These are phyloP conservation scores for Caenorhabditis uteleia DNA, from an alignment of 2,888 invertebrate genomes.

Conservation along the genomic window DNA sequence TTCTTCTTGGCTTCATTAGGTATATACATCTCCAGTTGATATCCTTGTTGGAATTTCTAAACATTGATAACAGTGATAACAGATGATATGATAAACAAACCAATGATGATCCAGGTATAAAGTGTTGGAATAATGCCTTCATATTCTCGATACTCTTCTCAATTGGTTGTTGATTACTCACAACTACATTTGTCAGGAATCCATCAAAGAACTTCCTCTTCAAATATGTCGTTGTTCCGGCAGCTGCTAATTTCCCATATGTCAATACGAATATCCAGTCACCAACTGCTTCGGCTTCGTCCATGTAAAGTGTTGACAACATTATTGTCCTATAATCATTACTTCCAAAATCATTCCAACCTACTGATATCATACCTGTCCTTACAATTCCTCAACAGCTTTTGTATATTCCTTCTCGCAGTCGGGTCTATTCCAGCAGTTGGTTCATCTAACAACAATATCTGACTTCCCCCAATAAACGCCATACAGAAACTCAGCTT, in stretches of 20 bases:
- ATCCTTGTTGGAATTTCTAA: too few relatives aligned
- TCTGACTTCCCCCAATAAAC: slow-evolving; percentile 54
- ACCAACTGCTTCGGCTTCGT: slow-evolving; percentile 66
- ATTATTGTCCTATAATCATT: slow-evolving; percentile 58
- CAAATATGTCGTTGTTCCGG: slow-evolving; percentile 56
- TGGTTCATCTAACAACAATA: slow-evolving; percentile 62
- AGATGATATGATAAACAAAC: too few relatives aligned
- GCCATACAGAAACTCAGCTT: slow-evolving; percentile 66
- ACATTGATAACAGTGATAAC: too few relatives aligned
- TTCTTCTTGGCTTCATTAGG: too few relatives aligned
- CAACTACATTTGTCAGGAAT: slow-evolving; percentile 56
- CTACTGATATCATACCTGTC: too few relatives aligned
- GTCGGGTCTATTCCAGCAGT: slow-evolving; percentile 55
- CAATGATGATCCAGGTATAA: too few relatives aligned
- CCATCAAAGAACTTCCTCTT: slow-evolving; percentile 60
- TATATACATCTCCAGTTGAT: too few relatives aligned
- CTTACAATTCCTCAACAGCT: slow-evolving; percentile 48
- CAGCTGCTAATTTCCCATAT: slow-evolving; percentile 56
- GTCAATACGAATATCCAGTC: slow-evolving; percentile 65
- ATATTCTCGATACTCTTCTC: too few relatives aligned
- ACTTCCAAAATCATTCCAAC: too few relatives aligned
- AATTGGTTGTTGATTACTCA: too few relatives aligned
- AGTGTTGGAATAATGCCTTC: too few relatives aligned
- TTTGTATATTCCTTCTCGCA: slow-evolving; percentile 47
- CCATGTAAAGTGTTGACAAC: slow-evolving; percentile 68